Evolutionary conservation across 2,888 invertebrate genomes (phyloP).

Genomic region (Zhengitettix transpicula): DNA sequence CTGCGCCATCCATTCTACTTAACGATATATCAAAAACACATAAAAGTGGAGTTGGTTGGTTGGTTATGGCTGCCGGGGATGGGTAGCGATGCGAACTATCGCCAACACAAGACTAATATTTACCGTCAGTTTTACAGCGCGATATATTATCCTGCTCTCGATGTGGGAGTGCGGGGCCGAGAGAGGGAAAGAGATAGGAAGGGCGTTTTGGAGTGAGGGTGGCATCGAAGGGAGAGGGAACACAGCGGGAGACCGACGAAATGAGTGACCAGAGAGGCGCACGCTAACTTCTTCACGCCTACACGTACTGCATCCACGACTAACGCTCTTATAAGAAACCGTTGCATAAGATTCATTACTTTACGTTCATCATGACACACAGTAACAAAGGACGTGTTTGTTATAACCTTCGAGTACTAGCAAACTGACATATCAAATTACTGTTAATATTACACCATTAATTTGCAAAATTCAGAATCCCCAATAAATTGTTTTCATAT

Average conservation of each 20-base stretch:
- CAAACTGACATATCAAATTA: too few species aligned
- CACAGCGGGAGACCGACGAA: neutral
- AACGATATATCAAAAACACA: conserved; percentile 11
- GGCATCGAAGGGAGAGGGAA: conserved; percentile 13
- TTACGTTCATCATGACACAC: too few species aligned
- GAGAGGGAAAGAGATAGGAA: conserved; percentile 3
- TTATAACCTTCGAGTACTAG: too few species aligned
- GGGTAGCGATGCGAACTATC: conserved; percentile 2
- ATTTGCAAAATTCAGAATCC: too few species aligned
- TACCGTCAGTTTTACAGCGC: conserved; percentile 7
- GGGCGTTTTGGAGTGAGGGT: conserved; percentile 19
- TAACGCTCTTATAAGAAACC: too few species aligned
- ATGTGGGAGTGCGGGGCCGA: neutral
- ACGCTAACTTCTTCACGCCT: conserved; percentile 13
- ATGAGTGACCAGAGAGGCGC: neutral
- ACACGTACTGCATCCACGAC: too few species aligned
- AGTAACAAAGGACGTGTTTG: too few species aligned
- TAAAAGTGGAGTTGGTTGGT: conserved; percentile 5
- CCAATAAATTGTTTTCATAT: too few species aligned
- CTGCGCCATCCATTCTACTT: conserved; percentile 10
- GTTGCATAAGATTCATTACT: too few species aligned
- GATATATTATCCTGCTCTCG: neutral
- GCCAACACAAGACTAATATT: conserved; percentile 5
- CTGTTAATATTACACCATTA: too few species aligned
- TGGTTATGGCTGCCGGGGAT: neutral